Evolutionary conservation across 2,888 invertebrate genomes (phyloP), one percentile per base, ranked within the genome.

Genomic region (Odontocerum albicorne): DNA sequence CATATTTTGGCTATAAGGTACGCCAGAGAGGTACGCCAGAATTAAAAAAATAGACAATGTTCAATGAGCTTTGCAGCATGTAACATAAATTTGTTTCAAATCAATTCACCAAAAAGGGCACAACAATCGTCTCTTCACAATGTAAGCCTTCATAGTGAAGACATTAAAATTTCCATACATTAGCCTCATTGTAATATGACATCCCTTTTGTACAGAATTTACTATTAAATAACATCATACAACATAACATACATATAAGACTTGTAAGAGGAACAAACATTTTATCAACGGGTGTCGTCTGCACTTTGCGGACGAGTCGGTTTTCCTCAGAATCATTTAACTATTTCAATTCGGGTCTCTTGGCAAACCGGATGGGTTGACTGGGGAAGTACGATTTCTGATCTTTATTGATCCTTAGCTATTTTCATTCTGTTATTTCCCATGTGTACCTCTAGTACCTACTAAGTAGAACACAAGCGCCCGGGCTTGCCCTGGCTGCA

Each of bases 401-500:
- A 6, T 6, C 3, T 12, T 6, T 6, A 3, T 12, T 7, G 12
- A n/a, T 4, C 6, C 39, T 17, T 12, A 7, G 15, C 39, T 6
- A 3, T 10, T 39, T 27, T 31, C 50, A 51, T 56, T 52, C 46
- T 49, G 38, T 35, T 12, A 13, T 27, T 43, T 35, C 51, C 54
- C 54, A 51, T 58, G 44, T 51, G 55, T 60, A 60, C 60, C 60
- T 57, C 55, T 60, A 57, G 55, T 49, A 61, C 55, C 55, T 61
- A 47, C 42, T 52, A 55, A 40, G 47, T 54, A 54, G 51, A 45
- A 56, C 56, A 43, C 39, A 52, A 31, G 32, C 27, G 17, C 21
- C 27, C 32, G 19, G 49, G 38, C 42, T 47, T 42, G 49, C 57
- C 49, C 35, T 46, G 36, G 31, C 50, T 56, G n/a, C n/a, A n/a